These are phyloP conservation scores for Argyra leucocephala DNA, from an alignment of 2,888 invertebrate genomes.

Conservation along the genomic window DNA sequence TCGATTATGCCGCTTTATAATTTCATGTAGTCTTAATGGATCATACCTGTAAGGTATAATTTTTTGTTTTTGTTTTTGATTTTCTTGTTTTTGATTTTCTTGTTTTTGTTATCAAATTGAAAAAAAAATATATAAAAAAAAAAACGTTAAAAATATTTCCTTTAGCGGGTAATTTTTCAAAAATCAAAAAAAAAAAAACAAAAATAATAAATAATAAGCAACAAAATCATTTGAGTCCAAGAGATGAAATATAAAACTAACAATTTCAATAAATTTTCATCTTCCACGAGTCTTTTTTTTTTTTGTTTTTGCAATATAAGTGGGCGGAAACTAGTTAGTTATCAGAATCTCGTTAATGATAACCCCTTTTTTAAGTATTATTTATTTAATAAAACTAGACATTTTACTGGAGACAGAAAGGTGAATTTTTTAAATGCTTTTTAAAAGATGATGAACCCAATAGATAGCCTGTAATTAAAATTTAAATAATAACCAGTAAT, in stretches of 20 bases:
- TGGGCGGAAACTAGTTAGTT: constrained; percentile 6
- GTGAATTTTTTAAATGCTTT: background rate
- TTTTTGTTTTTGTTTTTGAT: background rate
- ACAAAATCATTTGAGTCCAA: no score
- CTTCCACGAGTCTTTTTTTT: no score
- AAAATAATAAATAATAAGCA: no score
- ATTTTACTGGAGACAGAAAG: background rate
- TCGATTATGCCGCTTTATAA: constrained; percentile 6
- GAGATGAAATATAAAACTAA: no score
- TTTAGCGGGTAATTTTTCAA: background rate
- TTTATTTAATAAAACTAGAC: background rate
- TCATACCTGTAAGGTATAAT: background rate
- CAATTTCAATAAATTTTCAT: no score
- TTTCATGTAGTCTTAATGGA: background rate
- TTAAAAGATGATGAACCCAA: background rate
- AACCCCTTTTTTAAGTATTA: background rate
- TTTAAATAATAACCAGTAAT: constrained; percentile 1
- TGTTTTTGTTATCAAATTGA: background rate
- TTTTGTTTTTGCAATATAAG: no score
- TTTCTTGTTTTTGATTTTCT: no score
- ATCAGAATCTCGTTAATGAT: background rate
- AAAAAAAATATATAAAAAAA: background rate
- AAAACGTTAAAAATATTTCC: background rate
- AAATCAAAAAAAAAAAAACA: no score
- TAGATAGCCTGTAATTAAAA: background rate